Base-by-base conservation (phyloP, 2,797 vertebrate genomes). In the Rachycentron canadum region DNA sequence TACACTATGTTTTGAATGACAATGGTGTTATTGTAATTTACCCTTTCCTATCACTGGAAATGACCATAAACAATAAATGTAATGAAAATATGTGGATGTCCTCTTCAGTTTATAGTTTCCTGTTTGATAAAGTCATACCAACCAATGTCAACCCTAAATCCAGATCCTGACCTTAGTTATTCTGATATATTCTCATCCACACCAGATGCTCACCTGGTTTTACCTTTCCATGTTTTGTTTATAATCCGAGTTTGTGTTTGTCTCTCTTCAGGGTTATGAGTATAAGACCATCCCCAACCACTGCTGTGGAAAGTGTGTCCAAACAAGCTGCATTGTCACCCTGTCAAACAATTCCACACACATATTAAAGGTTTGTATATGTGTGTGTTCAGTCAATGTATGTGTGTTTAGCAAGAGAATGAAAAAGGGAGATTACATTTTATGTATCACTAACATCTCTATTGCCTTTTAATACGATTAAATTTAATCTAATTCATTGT, bases 221-320 rank as follows among this genome's bases (percentile, higher is more conserved):
- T 53, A 32, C 3, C 56, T 28, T 7, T 26, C 25, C 1, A 8
- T 21, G 9, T 40, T 32, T 73, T 36, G 7, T 45, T 69, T 58
- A 6, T 26, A 49, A 43, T 14, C 3, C n/a, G 19, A 52, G 45
- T 68, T 11, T 60, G 12, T 79, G 26, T 71, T 11, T 67, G 30
- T 76, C 40, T 55, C 52, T 71, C 0, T 64, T 63, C 67, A 98
- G 97, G 96, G 96, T 26, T 96, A 90, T 64, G 87, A 72, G 65
- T 91, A 95, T 23, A 61, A 88, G 26, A 7, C 13, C 1, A 30
- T 72, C 38, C 5, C 87, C 0, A 92, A 89, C 2, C 74, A 89
- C 34, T 98, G 97, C 89, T 97, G 96, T 66, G 96, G 95, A 63
- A 75, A 50, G 12, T 98, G 97, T 41, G 93, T 94, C 53, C 96